Conservation (phyloP, 2,113 vertebrate species). For the Zosterops borbonicus region DNA sequence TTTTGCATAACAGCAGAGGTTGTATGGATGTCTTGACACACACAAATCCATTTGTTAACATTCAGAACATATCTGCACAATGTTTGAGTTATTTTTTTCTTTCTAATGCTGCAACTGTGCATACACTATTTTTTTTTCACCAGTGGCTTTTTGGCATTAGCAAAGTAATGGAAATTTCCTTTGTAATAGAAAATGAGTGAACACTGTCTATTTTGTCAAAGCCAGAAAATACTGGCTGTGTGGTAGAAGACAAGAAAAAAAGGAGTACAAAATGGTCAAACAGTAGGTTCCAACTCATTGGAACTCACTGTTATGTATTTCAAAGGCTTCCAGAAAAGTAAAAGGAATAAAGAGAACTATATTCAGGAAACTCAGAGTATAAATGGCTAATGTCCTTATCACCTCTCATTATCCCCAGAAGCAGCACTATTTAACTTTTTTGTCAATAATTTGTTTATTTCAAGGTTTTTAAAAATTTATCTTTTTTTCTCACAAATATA, state of each 20-base stretch:
- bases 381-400: neutral
- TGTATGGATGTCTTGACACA: neutral
- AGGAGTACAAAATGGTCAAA: neutral
- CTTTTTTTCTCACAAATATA: neutral
- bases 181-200: neutral
- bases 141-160: constrained; percentile 10
- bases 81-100: neutral
- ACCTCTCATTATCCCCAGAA: neutral
- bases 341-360: neutral
- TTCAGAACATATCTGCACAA: neutral
- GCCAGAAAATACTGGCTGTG: neutral
- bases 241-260: neutral
- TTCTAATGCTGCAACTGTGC: neutral
- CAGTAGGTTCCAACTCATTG: constrained; percentile 22
- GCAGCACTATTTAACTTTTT: neutral
- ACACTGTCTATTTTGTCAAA: constrained; percentile 3
- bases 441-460: neutral
- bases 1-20: neutral
- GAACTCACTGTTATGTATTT: neutral
- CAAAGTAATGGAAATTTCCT: constrained; percentile 5
- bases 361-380: neutral
- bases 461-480: neutral
- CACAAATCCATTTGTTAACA: neutral
- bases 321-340: constrained; percentile 15
- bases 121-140: neutral